phyloP scores from a whole-genome alignment of 2,888 invertebrate species.

The Alloplasta piceator region DNA sequence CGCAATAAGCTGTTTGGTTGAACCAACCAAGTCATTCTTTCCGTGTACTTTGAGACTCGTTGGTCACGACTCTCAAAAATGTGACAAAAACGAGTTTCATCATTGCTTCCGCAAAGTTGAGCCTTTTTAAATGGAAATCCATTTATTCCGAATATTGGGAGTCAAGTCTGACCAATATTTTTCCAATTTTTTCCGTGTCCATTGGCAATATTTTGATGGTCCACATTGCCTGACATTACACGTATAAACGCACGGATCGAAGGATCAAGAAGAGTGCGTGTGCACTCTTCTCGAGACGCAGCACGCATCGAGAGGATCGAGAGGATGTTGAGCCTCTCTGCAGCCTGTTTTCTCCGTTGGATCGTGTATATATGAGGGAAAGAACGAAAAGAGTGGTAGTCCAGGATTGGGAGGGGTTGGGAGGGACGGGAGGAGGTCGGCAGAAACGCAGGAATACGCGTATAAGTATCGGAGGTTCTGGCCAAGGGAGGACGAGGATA shows the following conservation, averaged over 20 bases:
- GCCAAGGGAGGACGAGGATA: constrained; percentile 61
- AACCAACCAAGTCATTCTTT: no score
- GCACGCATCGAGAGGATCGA: constrained; percentile 42
- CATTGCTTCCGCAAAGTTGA: no score
- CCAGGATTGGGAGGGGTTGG: constrained; percentile 14
- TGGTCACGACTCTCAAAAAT: no score
- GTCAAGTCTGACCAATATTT: no score
- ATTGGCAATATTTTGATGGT: no score
- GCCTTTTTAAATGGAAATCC: no score
- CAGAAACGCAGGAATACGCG: constrained; percentile 27
- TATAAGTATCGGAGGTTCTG: constrained; percentile 17
- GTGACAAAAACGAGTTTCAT: no score
- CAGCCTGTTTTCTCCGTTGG: constrained; percentile 38
- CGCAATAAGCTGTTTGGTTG: no score
- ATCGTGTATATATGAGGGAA: constrained; percentile 27
- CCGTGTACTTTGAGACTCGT: no score
- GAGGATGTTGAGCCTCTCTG: constrained; percentile 35
- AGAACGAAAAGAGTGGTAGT: constrained; percentile 45
- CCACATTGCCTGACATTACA: no score
- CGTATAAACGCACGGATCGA: constrained; percentile 24
- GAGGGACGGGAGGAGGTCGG: constrained; percentile 26
- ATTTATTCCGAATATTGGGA: no score
- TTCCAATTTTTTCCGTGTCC: no score
- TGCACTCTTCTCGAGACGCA: constrained; percentile 37
- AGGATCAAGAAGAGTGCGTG: constrained; percentile 58